Percentiles rank a stretch among this genome's conserved stretches.
Evolutionary conservation across 2,888 invertebrate species (phyloP).

Genomic region (Drosophila quasianomalipes): DNA sequence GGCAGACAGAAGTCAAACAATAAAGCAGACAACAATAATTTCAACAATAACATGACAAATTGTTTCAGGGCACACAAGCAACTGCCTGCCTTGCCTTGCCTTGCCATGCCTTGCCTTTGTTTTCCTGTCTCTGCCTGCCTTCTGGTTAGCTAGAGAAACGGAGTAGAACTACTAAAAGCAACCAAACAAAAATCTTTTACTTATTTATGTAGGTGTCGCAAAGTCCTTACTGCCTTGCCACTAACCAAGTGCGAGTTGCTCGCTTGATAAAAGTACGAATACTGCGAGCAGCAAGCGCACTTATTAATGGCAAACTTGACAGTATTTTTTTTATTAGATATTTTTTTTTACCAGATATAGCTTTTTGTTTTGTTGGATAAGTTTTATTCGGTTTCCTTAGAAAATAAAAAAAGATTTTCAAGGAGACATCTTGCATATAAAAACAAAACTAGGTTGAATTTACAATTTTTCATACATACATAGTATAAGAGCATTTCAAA

Average conservation of each 20-base stretch:
- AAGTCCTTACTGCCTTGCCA: constrained; percentile 43
- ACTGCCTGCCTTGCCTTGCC: constrained; percentile 4
- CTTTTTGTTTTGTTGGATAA: neutral
- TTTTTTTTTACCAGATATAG: neutral
- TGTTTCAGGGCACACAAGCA: constrained; percentile 67
- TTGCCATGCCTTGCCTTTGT: neutral
- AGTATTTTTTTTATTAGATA: neutral
- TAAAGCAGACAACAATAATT: constrained; percentile 80
- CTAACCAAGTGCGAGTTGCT: constrained; percentile 39
- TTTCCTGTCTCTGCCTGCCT: neutral
- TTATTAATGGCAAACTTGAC: constrained; percentile 41
- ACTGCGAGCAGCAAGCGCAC: neutral
- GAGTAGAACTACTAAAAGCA: constrained; percentile 23
- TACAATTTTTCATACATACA: neutral
- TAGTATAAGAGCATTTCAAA: neutral
- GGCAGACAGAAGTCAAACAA: constrained; percentile 80
- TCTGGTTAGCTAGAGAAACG: constrained; percentile 18
- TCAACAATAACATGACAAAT: constrained; percentile 78
- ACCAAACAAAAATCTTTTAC: constrained; percentile 41
- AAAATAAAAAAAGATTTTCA: neutral
- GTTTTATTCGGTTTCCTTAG: neutral
- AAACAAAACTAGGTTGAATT: neutral
- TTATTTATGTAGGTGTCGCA: constrained; percentile 61
- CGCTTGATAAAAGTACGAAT: neutral
- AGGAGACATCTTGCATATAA: neutral